phyloP scores from a whole-genome alignment of 2,113 vertebrate species.

The Fukomys damarensis region DNA sequence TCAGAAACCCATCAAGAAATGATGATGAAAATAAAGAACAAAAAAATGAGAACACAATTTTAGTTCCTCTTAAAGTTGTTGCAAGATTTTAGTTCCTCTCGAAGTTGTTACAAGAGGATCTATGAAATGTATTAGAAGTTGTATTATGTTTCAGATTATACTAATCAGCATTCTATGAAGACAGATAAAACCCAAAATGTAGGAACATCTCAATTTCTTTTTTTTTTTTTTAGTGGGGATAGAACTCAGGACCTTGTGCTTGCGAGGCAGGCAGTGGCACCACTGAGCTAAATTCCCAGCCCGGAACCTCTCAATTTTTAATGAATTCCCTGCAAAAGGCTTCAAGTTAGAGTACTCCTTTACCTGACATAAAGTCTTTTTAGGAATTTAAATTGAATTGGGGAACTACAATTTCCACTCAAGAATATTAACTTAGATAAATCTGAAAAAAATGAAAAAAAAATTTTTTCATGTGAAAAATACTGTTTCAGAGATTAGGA shows the following conservation, averaged over 20 bases:
- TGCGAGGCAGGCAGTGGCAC: no score
- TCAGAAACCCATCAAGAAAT: not conserved
- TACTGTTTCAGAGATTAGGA: not conserved
- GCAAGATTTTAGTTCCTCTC: no score
- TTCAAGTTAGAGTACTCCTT: not conserved
- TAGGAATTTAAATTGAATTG: not conserved
- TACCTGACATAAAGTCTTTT: not conserved
- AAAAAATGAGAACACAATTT: not conserved
- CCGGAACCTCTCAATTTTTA: not conserved
- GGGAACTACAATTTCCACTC: not conserved
- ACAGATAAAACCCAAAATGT: not conserved
- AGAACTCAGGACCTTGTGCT: no score
- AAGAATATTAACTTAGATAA: not conserved
- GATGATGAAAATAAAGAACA: not conserved
- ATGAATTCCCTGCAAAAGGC: not conserved
- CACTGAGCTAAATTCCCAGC: no score
- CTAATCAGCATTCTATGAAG: not conserved
- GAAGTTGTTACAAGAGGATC: not conserved
- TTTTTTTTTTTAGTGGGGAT: no score
- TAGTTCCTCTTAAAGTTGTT: not conserved
- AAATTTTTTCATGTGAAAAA: not conserved
- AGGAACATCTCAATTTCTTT: no score
- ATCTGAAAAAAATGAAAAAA: not conserved
- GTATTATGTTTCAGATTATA: not conserved
- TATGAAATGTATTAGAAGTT: not conserved